Evolutionary conservation across 2,797 vertebrate species (phyloP).

Genomic region (Enteromius fasciolatus): DNA sequence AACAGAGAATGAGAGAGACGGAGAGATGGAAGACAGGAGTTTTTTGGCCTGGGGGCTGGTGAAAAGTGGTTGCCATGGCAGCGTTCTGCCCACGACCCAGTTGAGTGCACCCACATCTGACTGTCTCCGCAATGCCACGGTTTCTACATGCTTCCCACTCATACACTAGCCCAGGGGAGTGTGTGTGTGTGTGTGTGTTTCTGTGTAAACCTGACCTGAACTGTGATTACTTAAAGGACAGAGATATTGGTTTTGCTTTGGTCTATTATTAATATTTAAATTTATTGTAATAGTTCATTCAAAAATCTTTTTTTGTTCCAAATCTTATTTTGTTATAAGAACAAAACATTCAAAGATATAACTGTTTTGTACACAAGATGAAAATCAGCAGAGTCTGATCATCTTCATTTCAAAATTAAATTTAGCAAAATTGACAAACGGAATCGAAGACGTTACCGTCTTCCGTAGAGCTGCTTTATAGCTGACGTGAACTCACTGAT

Average conservation of each 20-base stretch:
- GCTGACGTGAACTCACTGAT: neutral
- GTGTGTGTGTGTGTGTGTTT: neutral
- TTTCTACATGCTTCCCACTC: slow-evolving; percentile 74
- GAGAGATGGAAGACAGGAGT: slow-evolving; percentile 51
- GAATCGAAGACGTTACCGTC: neutral
- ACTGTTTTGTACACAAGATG: neutral
- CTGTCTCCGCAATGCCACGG: slow-evolving; percentile 73
- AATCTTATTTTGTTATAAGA: neutral
- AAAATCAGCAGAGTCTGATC: neutral
- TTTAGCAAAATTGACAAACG: neutral
- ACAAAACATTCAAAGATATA: neutral
- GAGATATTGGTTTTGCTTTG: neutral
- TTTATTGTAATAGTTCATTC: neutral
- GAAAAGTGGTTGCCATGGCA: slow-evolving; percentile 90
- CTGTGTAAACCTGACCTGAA: slow-evolving; percentile 30
- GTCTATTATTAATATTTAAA: neutral
- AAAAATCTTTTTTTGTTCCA: neutral
- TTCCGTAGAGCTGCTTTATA: neutral
- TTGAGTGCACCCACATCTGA: slow-evolving; percentile 79
- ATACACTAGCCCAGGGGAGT: slow-evolving; percentile 61
- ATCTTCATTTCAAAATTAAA: neutral
- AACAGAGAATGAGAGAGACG: slow-evolving; percentile 29
- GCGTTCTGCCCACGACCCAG: slow-evolving; percentile 91
- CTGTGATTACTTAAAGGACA: slow-evolving; percentile 10
- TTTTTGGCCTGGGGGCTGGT: slow-evolving; percentile 83